Base-by-base conservation (phyloP, 2,888 invertebrate species). In the Dexiosoma caninum region DNA sequence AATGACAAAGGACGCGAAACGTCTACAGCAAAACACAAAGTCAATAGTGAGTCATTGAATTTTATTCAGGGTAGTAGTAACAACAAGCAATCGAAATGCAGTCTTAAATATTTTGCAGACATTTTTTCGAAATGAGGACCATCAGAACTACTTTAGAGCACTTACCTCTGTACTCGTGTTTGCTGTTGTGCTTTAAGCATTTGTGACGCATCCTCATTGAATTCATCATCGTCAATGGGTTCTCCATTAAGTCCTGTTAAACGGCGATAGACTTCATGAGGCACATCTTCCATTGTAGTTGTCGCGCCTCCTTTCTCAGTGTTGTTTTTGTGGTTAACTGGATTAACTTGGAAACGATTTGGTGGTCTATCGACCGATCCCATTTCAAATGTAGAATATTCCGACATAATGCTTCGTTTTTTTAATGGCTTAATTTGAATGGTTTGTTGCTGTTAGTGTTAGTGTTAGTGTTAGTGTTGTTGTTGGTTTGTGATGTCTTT, bases 291-390 rank as follows among this genome's bases (percentile, higher is more conserved):
- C 4, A 46, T 9, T 7, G 12, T 12, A 10, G 4, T 81, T 66
- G 57, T 59, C 44, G 55, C 14, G 6, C 70, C 10, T 37, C 49
- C 77, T 55, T 83, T 86, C 32, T 86, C 86, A 53, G 85, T 85
- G 82, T 85, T 86, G 82, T 86, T 86, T 77, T 87, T 89, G 78
- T 89, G 88, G 80, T 88, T 88, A 6, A 90, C 90, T 21, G 90
- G 90, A 85, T 90, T 90, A 51, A 90, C 90, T 87, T 90, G 90
- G 80, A 90, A 90, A 42, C 90, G 90, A 85, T 89, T 90, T 44
- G 88, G 88, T 57, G 90, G 89, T 51, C 89, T 86, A 83, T 90
- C 90, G 76, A 88, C 87, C 80, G 87, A 87, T 81, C 89, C 87
- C 87, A 90, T 83, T 85, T 90, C 90, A 83, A 88, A 86, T 10